Base-by-base conservation (phyloP, 2,888 invertebrate species). In the Cantharis lateralis region DNA sequence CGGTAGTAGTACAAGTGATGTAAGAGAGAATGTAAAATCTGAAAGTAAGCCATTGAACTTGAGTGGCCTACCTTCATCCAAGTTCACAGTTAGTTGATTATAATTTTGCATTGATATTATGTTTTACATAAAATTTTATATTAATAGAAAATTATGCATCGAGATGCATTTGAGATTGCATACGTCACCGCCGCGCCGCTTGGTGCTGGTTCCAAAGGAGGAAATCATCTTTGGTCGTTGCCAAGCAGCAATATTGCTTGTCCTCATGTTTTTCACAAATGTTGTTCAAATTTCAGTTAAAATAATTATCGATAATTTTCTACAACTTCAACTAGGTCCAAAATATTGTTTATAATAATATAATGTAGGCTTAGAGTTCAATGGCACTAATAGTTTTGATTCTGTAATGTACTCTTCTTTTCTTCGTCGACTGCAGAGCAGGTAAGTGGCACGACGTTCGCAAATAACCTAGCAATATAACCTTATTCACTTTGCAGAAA, bases 31-130 rank as follows among this genome's bases (percentile, higher is more conserved):
- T 87, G 87, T 86, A 81, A 79, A 85, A 85, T 87, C 87, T 86
- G 88, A 88, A 88, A 88, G 88, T 88, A 87, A 86, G 88, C 86
- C 88, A 87, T 85, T 87, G 87, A 88, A 87, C 88, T 87, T 84
- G 82, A 84, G 81, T 88, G 85, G 86, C 87, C 88, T 87, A 87
- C 88, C 87, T 87, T 84, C 85, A 83, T 84, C 84, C 87, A 87
- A 87, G 87, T 87, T 87, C 87, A 87, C 86, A 87, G 87, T 84
- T 85, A 84, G 83, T 70, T 79, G 62, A 66, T 77, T 15, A 76
- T 74, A 76, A 74, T 78, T 78, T 66, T 66, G 64, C 64, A 66
- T 66, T 66, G 24, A 66, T 20, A 66, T 66, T 20, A 24, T 24
- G 64, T 15, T 66, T 66, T 66, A 20, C 24, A 66, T 48, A 48